Base-by-base conservation (phyloP, 1,140 invertebrate genomes). In the Psilanteris sp. region DNA sequence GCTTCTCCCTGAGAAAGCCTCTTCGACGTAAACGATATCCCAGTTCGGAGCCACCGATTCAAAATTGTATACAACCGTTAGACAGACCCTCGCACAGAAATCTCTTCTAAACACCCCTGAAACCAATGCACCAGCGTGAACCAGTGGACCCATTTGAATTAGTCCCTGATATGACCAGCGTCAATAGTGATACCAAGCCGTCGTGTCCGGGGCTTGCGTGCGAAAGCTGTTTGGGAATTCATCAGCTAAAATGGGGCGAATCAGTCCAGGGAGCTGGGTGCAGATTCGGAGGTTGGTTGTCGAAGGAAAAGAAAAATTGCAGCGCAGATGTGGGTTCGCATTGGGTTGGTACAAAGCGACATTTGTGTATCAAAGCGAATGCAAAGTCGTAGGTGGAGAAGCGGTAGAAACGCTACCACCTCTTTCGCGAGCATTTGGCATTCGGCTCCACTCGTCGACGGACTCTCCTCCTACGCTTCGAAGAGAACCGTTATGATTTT, bases 401-500 rank as follows among this genome's bases (percentile, higher is more conserved):
- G 64, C 44, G 70, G 75, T 24, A 70, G 75, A 61, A 57, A 73
- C 70, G 55, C 75, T 48, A 67, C 74, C 67, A 74, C 70, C 74
- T 72, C 67, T 72, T 72, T 61, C 59, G 59, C 57, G 57, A 68
- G 61, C 36, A 50, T 62, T 73, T 44, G 74, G 67, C 57, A 61
- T 48, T 48, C 39, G 34, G 54, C 50, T 20, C 57, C 46, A 54
- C 66, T 71, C 73, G 73, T 66, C 73, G 73, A 61, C 73, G 59
- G 59, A 62, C 64, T 67, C 67, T 75, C 70, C 72, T 67, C 67
- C 77, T 75, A 54, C 72, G 48, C 70, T 68, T 78, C 79, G 70
- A 5, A 80, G 79, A 80, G 74, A 83, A 73, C 82, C 82, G 86
- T 85, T 87, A 87, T 89, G 87, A 89, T 89, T 89, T 87, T 86